phyloP scores from a whole-genome alignment of 2,113 vertebrate genomes.

The Pungitius pungitius region DNA sequence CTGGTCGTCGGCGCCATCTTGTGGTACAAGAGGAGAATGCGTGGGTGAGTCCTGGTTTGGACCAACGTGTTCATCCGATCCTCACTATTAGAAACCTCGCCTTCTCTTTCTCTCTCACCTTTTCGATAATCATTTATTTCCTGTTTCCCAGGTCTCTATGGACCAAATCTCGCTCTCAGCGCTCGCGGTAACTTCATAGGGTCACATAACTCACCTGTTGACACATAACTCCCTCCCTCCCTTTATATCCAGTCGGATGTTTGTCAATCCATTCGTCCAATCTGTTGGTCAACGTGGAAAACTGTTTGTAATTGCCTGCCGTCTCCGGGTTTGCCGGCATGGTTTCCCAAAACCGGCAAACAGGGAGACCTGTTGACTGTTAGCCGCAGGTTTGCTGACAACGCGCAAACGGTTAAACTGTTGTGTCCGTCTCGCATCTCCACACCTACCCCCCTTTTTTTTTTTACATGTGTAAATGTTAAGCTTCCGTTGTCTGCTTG shows the following conservation, averaged over 20 bases:
- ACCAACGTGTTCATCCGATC: slow-evolving; percentile 46
- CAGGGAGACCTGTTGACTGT: slow-evolving; percentile 41
- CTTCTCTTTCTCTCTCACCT: slow-evolving; percentile 46
- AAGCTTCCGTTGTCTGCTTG: slow-evolving; percentile 52
- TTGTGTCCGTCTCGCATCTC: slow-evolving; percentile 31
- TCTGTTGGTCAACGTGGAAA: slow-evolving; percentile 53
- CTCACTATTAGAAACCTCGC: slow-evolving; percentile 37
- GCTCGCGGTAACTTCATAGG: slow-evolving; percentile 81
- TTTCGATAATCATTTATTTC: slow-evolving; percentile 76
- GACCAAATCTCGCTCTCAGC: slow-evolving; percentile 80
- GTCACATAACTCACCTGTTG: slow-evolving; percentile 61
- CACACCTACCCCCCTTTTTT: slow-evolving; percentile 29
- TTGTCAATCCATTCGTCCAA: slow-evolving; percentile 47
- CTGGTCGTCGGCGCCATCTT: slow-evolving; percentile 85
- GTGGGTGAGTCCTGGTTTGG: slow-evolving; percentile 84
- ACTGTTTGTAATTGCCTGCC: slow-evolving; percentile 64
- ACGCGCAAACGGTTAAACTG: slow-evolving; percentile 39
- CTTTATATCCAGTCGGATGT: slow-evolving; percentile 30
- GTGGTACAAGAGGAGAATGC: slow-evolving; percentile 94
- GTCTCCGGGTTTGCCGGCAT: slow-evolving; percentile 55
- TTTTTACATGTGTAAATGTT: slow-evolving; percentile 59
- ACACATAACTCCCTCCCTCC: slow-evolving; percentile 38
- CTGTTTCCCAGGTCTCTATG: slow-evolving; percentile 83
- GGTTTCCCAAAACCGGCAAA: slow-evolving; percentile 40
- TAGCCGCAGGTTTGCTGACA: slow-evolving; percentile 40